Conservation (phyloP, 2,888 invertebrate species). For the Pristionchus mayeri region DNA sequence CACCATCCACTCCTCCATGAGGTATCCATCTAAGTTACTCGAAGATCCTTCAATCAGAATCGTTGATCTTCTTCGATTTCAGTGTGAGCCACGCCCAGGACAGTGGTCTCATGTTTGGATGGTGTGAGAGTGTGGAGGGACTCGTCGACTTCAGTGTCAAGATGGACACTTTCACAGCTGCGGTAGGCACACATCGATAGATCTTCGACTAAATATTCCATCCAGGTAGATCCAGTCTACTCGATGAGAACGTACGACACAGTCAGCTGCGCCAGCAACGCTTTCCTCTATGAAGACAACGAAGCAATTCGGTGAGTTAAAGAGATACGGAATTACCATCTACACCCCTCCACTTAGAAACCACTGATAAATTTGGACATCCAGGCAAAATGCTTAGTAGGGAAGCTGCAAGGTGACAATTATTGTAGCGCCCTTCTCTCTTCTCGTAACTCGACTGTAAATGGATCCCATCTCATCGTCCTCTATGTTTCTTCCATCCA, state of each 20-base stretch:
- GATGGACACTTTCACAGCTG: constrained; percentile 12
- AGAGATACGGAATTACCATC: background rate
- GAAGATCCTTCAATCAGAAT: background rate
- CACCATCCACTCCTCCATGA: background rate
- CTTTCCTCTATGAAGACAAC: constrained; percentile 37
- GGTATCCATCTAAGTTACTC: background rate
- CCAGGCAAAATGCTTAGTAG: background rate
- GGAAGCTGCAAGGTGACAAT: background rate
- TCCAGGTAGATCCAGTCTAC: constrained; percentile 41
- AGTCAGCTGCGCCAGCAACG: constrained; percentile 20
- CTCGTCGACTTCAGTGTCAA: constrained; percentile 42
- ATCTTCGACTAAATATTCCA: background rate
- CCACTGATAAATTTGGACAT: too few relatives aligned
- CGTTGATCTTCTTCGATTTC: background rate
- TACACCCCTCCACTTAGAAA: too few relatives aligned
- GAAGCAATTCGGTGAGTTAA: background rate
- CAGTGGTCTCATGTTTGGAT: constrained; percentile 38
- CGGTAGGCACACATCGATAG: background rate
- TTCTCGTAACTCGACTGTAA: background rate
- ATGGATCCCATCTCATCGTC: background rate
- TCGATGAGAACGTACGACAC: constrained; percentile 3
- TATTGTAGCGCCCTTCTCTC: constrained; percentile 40
- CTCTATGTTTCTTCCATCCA: constrained; percentile 40
- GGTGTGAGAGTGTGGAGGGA: constrained; percentile 43
- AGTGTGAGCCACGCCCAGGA: constrained; percentile 25